phyloP scores from a whole-genome alignment of 2,797 vertebrate species.

The Sebastes steindachneri region DNA sequence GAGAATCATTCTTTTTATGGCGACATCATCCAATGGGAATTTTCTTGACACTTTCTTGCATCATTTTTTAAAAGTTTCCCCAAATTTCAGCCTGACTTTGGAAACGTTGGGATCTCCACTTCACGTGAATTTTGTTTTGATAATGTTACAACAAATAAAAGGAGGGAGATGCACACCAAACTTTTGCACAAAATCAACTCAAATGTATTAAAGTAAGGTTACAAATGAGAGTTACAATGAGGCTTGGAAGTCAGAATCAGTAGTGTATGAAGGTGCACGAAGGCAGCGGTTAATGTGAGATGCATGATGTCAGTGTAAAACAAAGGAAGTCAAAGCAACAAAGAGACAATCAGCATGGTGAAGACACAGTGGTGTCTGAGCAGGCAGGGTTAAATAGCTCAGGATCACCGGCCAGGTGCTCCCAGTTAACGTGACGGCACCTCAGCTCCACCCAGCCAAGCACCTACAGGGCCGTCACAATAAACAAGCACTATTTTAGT shows the following conservation, averaged over 20 bases:
- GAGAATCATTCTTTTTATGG: accelerated
- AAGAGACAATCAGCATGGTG: no score
- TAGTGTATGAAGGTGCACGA: background rate
- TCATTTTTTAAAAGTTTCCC: background rate
- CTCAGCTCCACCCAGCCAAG: no score
- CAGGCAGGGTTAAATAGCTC: background rate
- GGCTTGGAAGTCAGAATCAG: background rate
- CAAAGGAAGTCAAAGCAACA: no score
- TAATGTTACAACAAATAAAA: no score
- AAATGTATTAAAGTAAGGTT: background rate
- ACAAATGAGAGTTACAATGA: background rate
- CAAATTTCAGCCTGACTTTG: background rate
- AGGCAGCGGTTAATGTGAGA: background rate
- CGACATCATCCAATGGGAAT: accelerated
- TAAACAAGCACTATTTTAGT: no score
- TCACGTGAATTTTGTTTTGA: background rate
- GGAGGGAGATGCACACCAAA: background rate
- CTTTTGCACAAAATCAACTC: background rate
- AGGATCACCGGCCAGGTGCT: background rate
- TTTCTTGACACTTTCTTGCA: background rate
- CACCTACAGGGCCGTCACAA: no score
- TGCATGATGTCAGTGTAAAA: background rate
- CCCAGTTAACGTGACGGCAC: background rate
- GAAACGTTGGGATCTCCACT: background rate
- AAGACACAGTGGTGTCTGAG: background rate